phyloP scores from a whole-genome alignment of 2,797 vertebrate species.

The Tiaroga cobitis region DNA sequence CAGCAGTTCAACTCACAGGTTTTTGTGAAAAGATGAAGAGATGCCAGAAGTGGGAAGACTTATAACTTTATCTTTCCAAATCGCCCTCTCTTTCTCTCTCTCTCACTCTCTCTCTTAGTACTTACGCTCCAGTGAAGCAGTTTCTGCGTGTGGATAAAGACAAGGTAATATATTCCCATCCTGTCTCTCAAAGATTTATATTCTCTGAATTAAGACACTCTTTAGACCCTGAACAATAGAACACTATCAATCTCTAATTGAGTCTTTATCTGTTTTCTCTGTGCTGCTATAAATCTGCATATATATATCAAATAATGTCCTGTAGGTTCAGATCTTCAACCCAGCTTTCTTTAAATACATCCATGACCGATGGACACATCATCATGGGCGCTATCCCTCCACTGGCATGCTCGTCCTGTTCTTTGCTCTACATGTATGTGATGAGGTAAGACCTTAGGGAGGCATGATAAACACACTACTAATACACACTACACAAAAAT shows the following conservation, averaged over 20 bases:
- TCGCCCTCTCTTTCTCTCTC: constrained; percentile 53
- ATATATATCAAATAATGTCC: neutral
- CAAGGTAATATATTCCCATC: constrained; percentile 81
- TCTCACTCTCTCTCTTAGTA: constrained; percentile 76
- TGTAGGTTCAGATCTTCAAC: constrained; percentile 97
- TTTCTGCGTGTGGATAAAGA: constrained; percentile 98
- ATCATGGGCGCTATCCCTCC: constrained; percentile 96
- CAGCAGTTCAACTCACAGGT: neutral
- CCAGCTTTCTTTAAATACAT: constrained; percentile 99
- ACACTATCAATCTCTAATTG: constrained; percentile 21
- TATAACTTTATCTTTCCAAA: neutral
- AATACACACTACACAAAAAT: no score
- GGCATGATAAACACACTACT: neutral
- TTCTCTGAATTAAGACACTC: neutral
- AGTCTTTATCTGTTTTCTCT: constrained; percentile 27
- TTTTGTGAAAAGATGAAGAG: constrained; percentile 9
- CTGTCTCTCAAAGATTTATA: constrained; percentile 31
- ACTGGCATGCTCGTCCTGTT: constrained; percentile 98
- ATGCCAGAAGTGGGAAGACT: neutral
- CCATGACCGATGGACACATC: constrained; percentile 94
- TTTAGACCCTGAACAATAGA: neutral
- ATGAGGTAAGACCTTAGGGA: constrained; percentile 82
- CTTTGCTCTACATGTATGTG: constrained; percentile 95
- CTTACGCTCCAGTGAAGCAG: constrained; percentile 96
- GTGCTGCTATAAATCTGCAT: constrained; percentile 2